Evolutionary conservation across 2,113 vertebrate genomes (phyloP).

Genomic region (Oceanodroma tethys): DNA sequence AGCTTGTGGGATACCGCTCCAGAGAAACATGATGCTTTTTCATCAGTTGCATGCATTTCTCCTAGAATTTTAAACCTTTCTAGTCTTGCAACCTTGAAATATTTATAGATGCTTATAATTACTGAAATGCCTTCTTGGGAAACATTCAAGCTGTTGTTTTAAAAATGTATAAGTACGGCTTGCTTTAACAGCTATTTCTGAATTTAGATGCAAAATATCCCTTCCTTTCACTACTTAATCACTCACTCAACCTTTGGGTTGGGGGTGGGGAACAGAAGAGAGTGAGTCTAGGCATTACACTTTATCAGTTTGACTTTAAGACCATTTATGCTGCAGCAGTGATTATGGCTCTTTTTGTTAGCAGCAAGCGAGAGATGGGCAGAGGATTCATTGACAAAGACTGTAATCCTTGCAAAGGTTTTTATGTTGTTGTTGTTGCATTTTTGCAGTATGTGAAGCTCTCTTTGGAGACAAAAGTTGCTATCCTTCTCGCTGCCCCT

Average conservation of each 20-base stretch:
- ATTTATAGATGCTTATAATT: neutral
- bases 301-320: neutral
- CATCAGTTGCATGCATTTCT: neutral
- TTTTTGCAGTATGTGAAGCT: constrained; percentile 35
- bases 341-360: neutral
- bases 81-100: neutral
- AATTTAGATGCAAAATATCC: neutral
- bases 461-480: neutral
- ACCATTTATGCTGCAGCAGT: neutral
- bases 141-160: neutral
- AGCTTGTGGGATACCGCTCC: neutral
- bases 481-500: neutral
- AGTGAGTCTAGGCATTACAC: neutral
- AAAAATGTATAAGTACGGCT: neutral
- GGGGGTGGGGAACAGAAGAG: neutral
- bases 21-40: neutral
- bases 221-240: neutral
- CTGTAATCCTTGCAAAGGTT: constrained; percentile 1
- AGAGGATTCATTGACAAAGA: constrained; percentile 18
- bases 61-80: neutral
- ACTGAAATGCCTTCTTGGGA: neutral
- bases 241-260: neutral
- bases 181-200: neutral
- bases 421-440: neutral
- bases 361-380: neutral